These are phyloP conservation scores for Silurus meridionalis DNA, from an alignment of 2,113 vertebrate genomes.

Conservation along the genomic window DNA sequence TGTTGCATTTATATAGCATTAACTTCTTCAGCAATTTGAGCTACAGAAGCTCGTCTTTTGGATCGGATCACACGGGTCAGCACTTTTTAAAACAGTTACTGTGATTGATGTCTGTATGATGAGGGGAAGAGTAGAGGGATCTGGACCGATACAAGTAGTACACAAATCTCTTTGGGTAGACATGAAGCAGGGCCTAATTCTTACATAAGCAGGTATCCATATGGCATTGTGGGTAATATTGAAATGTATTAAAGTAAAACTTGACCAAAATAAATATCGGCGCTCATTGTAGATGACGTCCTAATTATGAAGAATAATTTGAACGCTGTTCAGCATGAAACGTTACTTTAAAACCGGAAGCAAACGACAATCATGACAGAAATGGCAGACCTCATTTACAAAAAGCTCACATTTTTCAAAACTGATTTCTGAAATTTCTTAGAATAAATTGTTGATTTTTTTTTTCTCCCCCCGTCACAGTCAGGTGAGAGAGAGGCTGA, in stretches of 20 bases:
- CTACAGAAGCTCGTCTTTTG: no score
- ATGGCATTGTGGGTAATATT: neutral
- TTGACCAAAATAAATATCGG: neutral
- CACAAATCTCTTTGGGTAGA: neutral
- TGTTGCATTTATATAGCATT: no score
- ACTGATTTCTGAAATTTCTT: neutral
- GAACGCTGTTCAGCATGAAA: neutral
- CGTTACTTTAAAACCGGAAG: neutral
- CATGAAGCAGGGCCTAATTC: neutral
- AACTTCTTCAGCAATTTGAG: no score
- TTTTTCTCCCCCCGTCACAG: constrained; percentile 63
- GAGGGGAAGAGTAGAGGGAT: neutral
- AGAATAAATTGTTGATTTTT: constrained; percentile 8
- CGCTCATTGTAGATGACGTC: neutral
- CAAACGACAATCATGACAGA: neutral
- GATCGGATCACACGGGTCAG: no score
- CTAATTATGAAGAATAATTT: neutral
- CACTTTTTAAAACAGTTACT: neutral
- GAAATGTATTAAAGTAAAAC: neutral
- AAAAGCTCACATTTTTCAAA: no score
- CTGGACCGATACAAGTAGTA: neutral
- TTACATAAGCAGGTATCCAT: neutral
- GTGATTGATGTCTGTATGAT: neutral
- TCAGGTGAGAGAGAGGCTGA: constrained; percentile 84
- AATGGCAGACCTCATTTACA: no score